These are phyloP conservation scores for Dione vanillae DNA, from an alignment of 2,888 invertebrate genomes.

Conservation along the genomic window DNA sequence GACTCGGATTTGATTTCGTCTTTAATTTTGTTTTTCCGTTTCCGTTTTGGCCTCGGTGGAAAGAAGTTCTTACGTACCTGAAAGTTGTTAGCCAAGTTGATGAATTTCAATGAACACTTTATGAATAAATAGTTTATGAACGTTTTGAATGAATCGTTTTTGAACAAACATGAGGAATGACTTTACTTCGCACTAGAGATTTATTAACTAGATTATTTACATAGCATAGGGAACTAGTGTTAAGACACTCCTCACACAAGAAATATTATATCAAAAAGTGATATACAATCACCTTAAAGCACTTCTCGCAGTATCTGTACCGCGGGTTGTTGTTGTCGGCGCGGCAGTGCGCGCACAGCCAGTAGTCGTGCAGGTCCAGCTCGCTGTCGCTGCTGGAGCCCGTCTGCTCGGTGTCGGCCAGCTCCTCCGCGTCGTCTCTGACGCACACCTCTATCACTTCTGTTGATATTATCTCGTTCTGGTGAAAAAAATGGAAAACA, in stretches of 20 bases:
- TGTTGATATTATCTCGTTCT: slow-evolving; percentile 75
- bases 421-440: slow-evolving; percentile 68
- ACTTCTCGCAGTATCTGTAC: slow-evolving; percentile 77
- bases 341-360: slow-evolving; percentile 87
- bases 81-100: slow-evolving; percentile 50
- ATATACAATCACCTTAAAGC: slow-evolving; percentile 41
- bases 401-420: slow-evolving; percentile 76
- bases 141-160: too few species aligned
- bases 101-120: background rate
- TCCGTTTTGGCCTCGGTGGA: slow-evolving; percentile 86
- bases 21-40: slow-evolving; percentile 65
- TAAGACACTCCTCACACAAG: background rate
- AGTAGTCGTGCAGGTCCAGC: slow-evolving; percentile 84
- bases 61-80: slow-evolving; percentile 88
- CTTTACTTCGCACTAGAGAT: too few species aligned
- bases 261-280: too few species aligned
- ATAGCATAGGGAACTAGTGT: too few species aligned
- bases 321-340: slow-evolving; percentile 86
- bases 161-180: too few species aligned
- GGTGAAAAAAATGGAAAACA: slow-evolving; percentile 35
- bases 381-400: slow-evolving; percentile 76
- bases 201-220: too few species aligned
- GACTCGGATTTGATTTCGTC: slow-evolving; percentile 47
- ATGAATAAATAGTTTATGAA: too few species aligned
- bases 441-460: slow-evolving; percentile 70